Conservation (phyloP, 2,113 vertebrate species). For the Nothobranchius furzeri region DNA sequence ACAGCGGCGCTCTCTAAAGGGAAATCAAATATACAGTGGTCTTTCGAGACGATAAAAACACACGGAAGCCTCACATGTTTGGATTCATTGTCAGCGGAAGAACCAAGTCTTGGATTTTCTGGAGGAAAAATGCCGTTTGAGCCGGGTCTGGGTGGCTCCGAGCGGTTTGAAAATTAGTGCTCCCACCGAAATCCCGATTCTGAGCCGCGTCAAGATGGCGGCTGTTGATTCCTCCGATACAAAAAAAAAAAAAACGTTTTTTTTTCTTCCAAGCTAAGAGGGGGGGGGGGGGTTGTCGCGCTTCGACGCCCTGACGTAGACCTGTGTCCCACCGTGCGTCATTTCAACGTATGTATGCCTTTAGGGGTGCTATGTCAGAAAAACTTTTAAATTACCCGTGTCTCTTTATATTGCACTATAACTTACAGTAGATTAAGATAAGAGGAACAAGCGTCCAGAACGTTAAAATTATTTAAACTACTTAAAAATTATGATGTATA, state of each 20-base stretch:
- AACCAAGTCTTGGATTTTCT: conserved; percentile 54
- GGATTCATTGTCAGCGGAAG: conserved; percentile 59
- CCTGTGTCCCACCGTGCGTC: conserved; percentile 76
- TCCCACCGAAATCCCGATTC: conserved; percentile 86
- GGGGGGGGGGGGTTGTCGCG: conserved; percentile 81
- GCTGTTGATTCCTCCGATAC: conserved; percentile 95
- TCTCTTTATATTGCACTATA: not conserved
- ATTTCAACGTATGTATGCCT: conserved; percentile 66
- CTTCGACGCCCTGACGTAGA: conserved; percentile 79
- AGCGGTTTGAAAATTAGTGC: conserved; percentile 78
- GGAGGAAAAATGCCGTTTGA: conserved; percentile 72
- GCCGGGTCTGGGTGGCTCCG: conserved; percentile 70
- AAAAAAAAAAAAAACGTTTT: conserved; percentile 86
- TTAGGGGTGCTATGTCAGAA: conserved; percentile 57
- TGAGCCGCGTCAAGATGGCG: conserved; percentile 95
- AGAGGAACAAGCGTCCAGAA: not conserved
- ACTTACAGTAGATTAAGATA: too few relatives aligned
- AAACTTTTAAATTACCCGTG: not conserved
- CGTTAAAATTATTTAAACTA: too few relatives aligned
- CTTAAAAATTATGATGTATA: too few relatives aligned
- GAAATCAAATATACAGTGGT: conserved; percentile 82
- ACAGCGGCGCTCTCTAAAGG: conserved; percentile 81
- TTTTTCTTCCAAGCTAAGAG: conserved; percentile 90
- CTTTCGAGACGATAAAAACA: conserved; percentile 77
- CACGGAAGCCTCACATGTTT: conserved; percentile 65